phyloP scores from a whole-genome alignment of 2,797 vertebrate genomes.

The Spinus pinus region DNA sequence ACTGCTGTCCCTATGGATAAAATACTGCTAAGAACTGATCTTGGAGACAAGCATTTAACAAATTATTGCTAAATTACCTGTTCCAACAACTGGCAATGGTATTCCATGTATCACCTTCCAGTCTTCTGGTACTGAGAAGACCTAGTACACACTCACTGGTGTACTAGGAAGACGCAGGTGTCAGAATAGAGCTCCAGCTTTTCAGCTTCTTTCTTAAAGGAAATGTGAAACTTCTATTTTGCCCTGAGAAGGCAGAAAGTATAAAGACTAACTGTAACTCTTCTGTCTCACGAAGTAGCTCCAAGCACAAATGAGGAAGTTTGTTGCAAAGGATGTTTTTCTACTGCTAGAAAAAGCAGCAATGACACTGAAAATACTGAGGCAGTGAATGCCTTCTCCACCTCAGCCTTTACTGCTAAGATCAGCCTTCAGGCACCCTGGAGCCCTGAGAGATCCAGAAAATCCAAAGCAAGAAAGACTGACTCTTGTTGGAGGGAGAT shows the following conservation, averaged over 20 bases:
- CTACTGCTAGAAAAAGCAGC: background rate
- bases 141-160: background rate
- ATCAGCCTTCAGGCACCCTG: background rate
- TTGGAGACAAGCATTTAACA: background rate
- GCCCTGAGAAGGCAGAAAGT: background rate
- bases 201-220: background rate
- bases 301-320: background rate
- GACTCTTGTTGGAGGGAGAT: background rate
- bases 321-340: background rate
- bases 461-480: background rate
- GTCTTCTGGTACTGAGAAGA: background rate
- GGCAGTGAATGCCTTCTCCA: background rate
- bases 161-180: background rate
- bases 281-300: background rate
- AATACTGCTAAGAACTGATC: background rate
- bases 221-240: background rate
- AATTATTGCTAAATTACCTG: background rate
- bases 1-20: background rate
- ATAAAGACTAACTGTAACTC: background rate
- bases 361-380: background rate
- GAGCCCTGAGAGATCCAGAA: background rate
- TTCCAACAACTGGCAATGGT: background rate
- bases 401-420: background rate
- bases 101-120: background rate
- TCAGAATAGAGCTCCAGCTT: background rate